A percentile compares a stretch with the other conserved stretches of the same genome.
These are phyloP conservation scores for Drosophila emarginata DNA, from an alignment of 2,888 invertebrate genomes.

Conservation along the genomic window DNA sequence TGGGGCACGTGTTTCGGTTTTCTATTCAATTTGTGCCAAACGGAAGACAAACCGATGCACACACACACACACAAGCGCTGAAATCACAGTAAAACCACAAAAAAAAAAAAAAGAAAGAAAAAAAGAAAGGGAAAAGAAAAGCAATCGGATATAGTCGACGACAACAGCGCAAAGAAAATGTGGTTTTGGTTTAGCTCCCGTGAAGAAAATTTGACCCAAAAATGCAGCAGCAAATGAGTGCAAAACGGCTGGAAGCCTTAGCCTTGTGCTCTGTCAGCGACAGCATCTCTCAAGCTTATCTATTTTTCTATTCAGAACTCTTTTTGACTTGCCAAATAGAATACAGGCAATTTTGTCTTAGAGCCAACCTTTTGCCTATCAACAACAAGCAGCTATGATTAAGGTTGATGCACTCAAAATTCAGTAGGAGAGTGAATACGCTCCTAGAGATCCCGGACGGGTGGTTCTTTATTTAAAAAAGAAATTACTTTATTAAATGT, in stretches of 20 bases:
- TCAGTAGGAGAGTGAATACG: too few relatives aligned
- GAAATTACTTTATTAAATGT: too few relatives aligned
- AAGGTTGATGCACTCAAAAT: neutral
- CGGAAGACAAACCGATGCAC: constrained; percentile 53
- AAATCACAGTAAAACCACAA: constrained; percentile 7
- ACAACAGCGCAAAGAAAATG: too few relatives aligned
- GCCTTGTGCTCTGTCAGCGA: constrained; percentile 25
- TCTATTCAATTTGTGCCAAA: constrained; percentile 62
- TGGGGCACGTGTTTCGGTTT: constrained; percentile 40
- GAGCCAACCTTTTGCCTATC: constrained; percentile 45
- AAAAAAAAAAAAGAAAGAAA: neutral
- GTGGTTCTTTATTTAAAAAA: too few relatives aligned
- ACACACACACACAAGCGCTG: constrained; percentile 29
- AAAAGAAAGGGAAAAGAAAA: too few relatives aligned
- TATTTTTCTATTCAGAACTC: constrained; percentile 11
- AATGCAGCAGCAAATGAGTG: neutral
- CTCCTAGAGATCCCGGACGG: too few relatives aligned
- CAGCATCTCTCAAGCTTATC: constrained; percentile 25
- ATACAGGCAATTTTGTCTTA: constrained; percentile 38
- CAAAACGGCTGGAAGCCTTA: constrained; percentile 26
- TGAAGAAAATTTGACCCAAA: neutral
- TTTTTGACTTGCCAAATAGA: constrained; percentile 10
- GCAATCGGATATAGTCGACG: neutral
- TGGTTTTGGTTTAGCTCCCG: neutral
- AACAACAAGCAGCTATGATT: constrained; percentile 36